Base-by-base conservation (phyloP, 1,140 invertebrate species). In the Maconellicoccus hirsutus region DNA sequence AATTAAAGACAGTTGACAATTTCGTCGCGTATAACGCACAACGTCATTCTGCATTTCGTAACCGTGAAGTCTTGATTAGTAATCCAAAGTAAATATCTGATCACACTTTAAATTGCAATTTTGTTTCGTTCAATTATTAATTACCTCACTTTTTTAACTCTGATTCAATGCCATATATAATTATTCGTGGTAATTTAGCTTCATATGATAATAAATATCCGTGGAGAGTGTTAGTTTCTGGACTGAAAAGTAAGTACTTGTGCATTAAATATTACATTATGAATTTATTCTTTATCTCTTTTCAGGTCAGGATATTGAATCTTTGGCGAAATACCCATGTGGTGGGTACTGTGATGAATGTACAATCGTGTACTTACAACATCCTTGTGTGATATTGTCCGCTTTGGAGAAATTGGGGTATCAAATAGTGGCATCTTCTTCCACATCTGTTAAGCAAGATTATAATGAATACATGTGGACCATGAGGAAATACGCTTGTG, bases 401-500 rank as follows among this genome's bases (percentile, higher is more conserved):
- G 90, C 90, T 73, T 79, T 92, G 73, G 90, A 93, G 83, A 89
- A 92, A 70, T 82, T 93, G 73, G 90, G 90, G 59, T 93, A 92
- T 79, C 88, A 88, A 81, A 90, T 93, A 59, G 88, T 93, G 26
- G 89, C 90, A 73, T 91, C 89, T 27, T 91, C 89, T 73, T 91
- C 89, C 69, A 90, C 89, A 72, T 85, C 87, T 73, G 87, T 91
- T 79, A 91, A 91, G 80, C 89, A 91, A 80, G 89, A 91, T 78
- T 90, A 91, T 77, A 91, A 91, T 83, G 89, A 91, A 77, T 91
- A 91, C 76, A 91, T 92, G 89, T 93, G 91, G 91, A 93, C 91
- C 79, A 90, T 92, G 88, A 87, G 89, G 83, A 90, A 90, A 80
- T 89, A 92, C 75, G 92, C 92, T 79, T 82, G 86, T 70, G 90